These are phyloP conservation scores for Noctua pronuba DNA, from an alignment of 2,888 invertebrate genomes.

Conservation along the genomic window DNA sequence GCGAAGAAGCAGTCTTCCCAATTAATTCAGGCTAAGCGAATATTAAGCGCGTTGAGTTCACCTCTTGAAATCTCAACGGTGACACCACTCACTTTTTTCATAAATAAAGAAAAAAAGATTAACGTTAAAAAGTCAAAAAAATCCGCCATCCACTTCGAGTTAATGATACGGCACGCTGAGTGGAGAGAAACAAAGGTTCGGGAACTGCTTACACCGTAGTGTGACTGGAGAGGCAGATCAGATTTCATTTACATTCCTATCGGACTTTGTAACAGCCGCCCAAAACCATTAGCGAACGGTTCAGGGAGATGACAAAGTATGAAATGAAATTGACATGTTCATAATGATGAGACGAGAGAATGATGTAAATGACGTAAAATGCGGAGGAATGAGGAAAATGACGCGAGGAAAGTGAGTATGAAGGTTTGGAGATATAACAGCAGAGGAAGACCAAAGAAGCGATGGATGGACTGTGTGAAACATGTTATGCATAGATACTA, in stretches of 20 bases:
- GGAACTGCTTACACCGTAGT: slow-evolving; percentile 78
- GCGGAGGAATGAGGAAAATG: not conserved
- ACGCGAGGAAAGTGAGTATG: not conserved
- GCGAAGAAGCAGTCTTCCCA: slow-evolving; percentile 62
- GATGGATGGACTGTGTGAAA: not conserved
- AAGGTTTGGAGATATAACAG: not conserved
- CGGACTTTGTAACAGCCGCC: not conserved
- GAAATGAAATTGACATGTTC: not conserved
- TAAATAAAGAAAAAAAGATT: slow-evolving; percentile 88
- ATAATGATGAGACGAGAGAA: too few relatives aligned
- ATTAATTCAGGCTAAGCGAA: slow-evolving; percentile 81
- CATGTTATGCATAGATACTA: not conserved
- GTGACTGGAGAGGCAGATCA: slow-evolving; percentile 57
- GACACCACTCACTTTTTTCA: slow-evolving; percentile 85
- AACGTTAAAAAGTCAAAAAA: slow-evolving; percentile 88
- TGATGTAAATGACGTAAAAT: not conserved
- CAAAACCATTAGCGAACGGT: not conserved
- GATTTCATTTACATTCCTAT: not conserved
- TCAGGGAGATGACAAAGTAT: not conserved
- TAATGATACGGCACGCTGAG: slow-evolving; percentile 90
- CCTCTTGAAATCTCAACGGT: slow-evolving; percentile 82
- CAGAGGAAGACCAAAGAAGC: not conserved
- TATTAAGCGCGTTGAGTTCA: slow-evolving; percentile 76
- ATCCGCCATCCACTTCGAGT: slow-evolving; percentile 88
- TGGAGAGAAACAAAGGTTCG: slow-evolving; percentile 88